Percentiles rank a stretch among this genome's conserved stretches.
Evolutionary conservation across 2,797 vertebrate genomes (phyloP).

Genomic region (Crocodylus rhombifer): DNA sequence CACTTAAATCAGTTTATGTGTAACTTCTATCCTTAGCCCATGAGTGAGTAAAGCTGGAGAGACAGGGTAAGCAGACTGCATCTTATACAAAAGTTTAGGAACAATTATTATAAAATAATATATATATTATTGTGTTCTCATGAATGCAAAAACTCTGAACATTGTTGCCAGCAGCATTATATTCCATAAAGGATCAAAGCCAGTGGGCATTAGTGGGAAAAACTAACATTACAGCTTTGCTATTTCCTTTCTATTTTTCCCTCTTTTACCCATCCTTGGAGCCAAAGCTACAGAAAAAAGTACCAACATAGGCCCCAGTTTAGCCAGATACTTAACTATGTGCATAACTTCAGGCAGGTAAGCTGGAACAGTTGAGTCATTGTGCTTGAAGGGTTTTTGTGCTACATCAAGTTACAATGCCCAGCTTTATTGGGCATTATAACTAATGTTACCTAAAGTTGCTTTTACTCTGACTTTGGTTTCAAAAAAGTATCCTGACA

Average conservation of each 20-base stretch:
- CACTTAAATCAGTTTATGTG: too few relatives aligned
- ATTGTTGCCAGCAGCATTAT: neutral
- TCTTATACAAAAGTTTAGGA: neutral
- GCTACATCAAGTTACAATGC: neutral
- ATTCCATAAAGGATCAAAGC: neutral
- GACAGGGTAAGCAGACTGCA: neutral
- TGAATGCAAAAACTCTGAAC: neutral
- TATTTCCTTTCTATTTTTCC: fast-evolving
- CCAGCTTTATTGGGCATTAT: neutral
- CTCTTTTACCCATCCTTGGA: neutral
- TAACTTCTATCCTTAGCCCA: too few relatives aligned
- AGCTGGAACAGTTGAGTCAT: neutral
- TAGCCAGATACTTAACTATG: neutral
- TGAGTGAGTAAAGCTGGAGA: neutral
- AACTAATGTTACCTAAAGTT: neutral
- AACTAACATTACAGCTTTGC: fast-evolving
- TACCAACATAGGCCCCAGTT: neutral
- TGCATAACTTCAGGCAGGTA: fast-evolving
- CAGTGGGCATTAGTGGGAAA: fast-evolving
- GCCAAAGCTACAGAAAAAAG: fast-evolving
- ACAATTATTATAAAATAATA: too few relatives aligned
- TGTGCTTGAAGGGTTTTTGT: neutral
- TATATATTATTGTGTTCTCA: neutral
- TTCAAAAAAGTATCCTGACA: fast-evolving
- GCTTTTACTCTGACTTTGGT: neutral